Base-by-base conservation (phyloP, 35 echinoderm and acorn worm genomes). In the Ophiothrix spiculata region DNA sequence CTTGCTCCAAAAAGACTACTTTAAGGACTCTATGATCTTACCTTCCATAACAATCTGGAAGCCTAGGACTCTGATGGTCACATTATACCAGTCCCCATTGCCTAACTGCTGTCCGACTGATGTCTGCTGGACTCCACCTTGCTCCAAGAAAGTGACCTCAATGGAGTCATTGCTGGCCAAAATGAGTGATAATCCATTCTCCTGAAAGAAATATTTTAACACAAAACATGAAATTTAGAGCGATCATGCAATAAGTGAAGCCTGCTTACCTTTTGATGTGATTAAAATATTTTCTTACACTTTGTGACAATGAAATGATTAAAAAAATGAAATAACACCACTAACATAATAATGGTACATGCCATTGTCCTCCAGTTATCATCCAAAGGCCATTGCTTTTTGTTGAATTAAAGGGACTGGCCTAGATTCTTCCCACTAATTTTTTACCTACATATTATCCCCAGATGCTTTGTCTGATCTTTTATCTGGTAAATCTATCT, bases 41-140 rank as follows among this genome's bases (percentile, higher is more conserved):
- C 92, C 92, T 69, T 90, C 69, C 23, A 83, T 82, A 1, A 82
- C 28, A 14, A 95, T 34, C 36, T 95, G 88, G n/a, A 90, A 88
- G 4, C 80, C 80, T 11, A 81, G 37, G 38, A 93, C 75, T 34
- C 56, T 88, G 32, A 94, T 36, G 10, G 38, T 33, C 8, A 99
- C 46, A 28, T 33, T 40, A 83, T 91, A 91, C 96, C 96, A 99
- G 54, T 89, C 77, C 32, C 96, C 96, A 86, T 89, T 86, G n/a
- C 80, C 85, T 21, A 99, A 12, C 46, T 87, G 81, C 13, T 76
- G 39, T 31, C 91, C 88, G 40, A 91, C 75, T 56, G 79, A 77
- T 69, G 64, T 79, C 10, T 77, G 80, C 40, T 86, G 74, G 19
- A 99, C 92, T 32, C 89, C 87, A 29, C 92, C 91, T 8, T 89